A percentile compares a stretch with the other conserved stretches of the same genome.
Evolutionary conservation across 2,888 invertebrate genomes (phyloP).

Genomic region (Lathronympha strigana): DNA sequence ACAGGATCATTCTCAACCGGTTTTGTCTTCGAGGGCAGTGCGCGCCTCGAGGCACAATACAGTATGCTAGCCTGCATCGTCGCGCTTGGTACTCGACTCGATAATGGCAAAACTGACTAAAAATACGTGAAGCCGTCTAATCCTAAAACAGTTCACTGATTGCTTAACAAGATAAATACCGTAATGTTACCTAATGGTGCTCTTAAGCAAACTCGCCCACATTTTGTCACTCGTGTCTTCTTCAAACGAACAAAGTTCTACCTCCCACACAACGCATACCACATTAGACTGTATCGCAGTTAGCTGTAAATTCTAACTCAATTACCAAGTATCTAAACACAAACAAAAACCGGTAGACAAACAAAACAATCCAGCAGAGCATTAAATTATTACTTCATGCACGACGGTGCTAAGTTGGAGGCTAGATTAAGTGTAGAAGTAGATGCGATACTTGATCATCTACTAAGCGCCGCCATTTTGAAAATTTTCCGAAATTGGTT

Average conservation of each 20-base stretch:
- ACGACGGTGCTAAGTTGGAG: conserved; percentile 21
- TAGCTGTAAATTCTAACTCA: conserved; percentile 24
- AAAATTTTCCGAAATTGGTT: background rate
- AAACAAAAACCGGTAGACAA: conserved; percentile 28
- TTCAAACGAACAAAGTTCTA: background rate
- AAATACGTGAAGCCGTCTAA: too few relatives aligned
- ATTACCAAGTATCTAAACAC: conserved; percentile 28
- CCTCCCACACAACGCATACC: background rate
- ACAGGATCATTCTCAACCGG: too few relatives aligned
- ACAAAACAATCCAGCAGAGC: conserved; percentile 26
- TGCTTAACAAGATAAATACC: too few relatives aligned
- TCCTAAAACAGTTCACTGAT: too few relatives aligned
- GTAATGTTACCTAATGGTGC: background rate
- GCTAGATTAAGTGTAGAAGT: background rate
- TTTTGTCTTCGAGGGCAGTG: too few relatives aligned
- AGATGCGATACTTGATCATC: background rate
- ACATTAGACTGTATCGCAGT: conserved; percentile 16
- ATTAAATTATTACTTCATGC: conserved; percentile 33
- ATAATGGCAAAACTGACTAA: too few relatives aligned
- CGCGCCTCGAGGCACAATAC: too few relatives aligned
- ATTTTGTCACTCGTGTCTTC: background rate
- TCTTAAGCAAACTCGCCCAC: background rate
- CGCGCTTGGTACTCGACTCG: too few relatives aligned
- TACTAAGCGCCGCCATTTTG: background rate
- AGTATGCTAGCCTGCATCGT: too few relatives aligned